A percentile compares a stretch with the other conserved stretches of the same genome.
Conservation (phyloP, 2,888 invertebrate genomes). For the Caenorhabditis uteleia region DNA sequence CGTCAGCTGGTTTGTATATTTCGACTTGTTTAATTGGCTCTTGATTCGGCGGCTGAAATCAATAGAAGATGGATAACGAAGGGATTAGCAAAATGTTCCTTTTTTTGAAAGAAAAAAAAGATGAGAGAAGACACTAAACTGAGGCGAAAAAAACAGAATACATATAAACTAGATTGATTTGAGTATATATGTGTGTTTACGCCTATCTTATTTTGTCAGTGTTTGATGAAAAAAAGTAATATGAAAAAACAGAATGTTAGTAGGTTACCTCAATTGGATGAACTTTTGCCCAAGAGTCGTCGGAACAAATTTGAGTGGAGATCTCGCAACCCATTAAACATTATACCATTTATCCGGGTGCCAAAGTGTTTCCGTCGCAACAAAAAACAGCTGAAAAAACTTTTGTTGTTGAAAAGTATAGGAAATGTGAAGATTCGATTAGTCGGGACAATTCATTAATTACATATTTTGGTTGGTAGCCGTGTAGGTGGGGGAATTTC, state of each 20-base stretch:
- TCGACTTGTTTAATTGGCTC: constrained; percentile 23
- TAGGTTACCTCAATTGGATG: constrained; percentile 36
- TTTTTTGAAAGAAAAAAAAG: no score
- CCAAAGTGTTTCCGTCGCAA: neutral
- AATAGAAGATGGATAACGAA: no score
- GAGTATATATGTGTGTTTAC: no score
- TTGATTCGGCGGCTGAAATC: constrained; percentile 7
- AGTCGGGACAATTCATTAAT: no score
- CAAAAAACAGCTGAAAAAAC: neutral
- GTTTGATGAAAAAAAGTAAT: neutral
- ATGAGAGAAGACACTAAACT: no score
- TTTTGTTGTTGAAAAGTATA: neutral
- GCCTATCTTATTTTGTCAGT: no score
- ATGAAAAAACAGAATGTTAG: neutral
- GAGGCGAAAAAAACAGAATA: no score
- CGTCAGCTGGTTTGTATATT: constrained; percentile 3
- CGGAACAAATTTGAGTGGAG: constrained; percentile 19
- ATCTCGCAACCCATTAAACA: constrained; percentile 38
- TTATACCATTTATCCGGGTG: neutral
- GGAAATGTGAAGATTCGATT: no score
- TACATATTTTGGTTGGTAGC: no score
- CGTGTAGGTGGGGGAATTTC: no score
- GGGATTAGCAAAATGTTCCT: no score
- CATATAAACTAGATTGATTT: no score
- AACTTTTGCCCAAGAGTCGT: constrained; percentile 12